Base-by-base conservation (phyloP, 2,113 vertebrate genomes). In the Hylia prasina region DNA sequence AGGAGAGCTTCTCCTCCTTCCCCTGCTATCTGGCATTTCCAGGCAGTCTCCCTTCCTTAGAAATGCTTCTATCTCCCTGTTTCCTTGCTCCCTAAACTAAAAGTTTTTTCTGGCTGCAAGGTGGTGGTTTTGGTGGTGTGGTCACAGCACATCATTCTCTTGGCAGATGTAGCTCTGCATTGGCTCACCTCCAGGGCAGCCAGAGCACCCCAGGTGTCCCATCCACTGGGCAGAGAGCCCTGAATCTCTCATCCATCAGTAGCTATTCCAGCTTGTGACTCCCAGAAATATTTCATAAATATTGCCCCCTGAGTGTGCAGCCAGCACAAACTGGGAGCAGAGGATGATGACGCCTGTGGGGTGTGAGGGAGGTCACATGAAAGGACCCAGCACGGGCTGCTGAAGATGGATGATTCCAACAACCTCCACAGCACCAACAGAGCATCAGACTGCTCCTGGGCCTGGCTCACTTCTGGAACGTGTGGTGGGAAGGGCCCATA, bases 191-290 rank as follows among this genome's bases (percentile, higher is more conserved):
- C 4, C 14, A 0, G 10, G 10, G 20, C n/a, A 75, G 20, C 79
- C 63, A 44, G 48, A 68, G 8, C 18, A 53, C 50, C 9, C 42
- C 14, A 1, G n/a, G 47, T 66, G 20, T 50, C 44, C 58, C 30
- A 22, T 35, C 25, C 4, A 0, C 42, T 1, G 1, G 57, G 35
- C 53, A 60, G 42, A n/a, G 33, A 75, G 19, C 39, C 48, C 68
- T 18, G 30, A 15, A 22, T 33, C 19, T n/a, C 53, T 65, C 0
- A 0, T 25, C 42, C 8, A 2, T n/a, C 54, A 11, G 10, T 30
- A 24, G 33, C 27, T 45, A 9, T 57, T 92, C 48, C 58, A 72
- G 48, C 23, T 40, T 33, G 22, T 20, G 21, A 10, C 15, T 86
- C 80, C 12, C 3, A 2, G 33, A 45, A 88, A 65, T 10, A 54